A percentile compares a stretch with the other conserved stretches of the same genome.
phyloP scores from a whole-genome alignment of 2,888 invertebrate species.

The Chloroclysta siterata region DNA sequence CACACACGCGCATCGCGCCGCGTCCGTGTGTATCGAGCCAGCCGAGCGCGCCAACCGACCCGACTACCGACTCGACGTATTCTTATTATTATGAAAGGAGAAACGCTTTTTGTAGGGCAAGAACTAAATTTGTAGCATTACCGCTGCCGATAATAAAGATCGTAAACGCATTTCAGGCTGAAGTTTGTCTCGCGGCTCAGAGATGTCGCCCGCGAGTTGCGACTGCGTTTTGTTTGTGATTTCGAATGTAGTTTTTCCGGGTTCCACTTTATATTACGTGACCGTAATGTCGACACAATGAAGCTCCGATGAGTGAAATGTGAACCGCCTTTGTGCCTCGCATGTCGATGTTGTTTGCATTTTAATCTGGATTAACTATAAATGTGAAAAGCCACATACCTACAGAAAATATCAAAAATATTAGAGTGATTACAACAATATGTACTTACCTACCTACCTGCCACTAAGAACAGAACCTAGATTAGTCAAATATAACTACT shows the following conservation, averaged over 20 bases:
- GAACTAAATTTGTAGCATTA: constrained; percentile 84
- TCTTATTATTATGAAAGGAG: constrained; percentile 86
- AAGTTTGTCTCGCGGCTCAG: constrained; percentile 76
- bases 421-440: too few relatives aligned
- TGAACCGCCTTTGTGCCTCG: constrained; percentile 26
- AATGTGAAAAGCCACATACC: not conserved
- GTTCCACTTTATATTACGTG: constrained; percentile 48
- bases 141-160: constrained; percentile 81
- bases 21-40: constrained; percentile 78
- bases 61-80: constrained; percentile 82
- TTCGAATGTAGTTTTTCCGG: constrained; percentile 53
- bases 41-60: constrained; percentile 72
- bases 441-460: too few relatives aligned
- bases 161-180: constrained; percentile 82
- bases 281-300: constrained; percentile 47
- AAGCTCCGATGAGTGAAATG: constrained; percentile 47
- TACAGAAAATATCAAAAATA: too few relatives aligned
- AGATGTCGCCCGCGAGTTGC: constrained; percentile 73
- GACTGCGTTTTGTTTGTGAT: constrained; percentile 38
- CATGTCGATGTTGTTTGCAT: constrained; percentile 16
- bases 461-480: too few relatives aligned
- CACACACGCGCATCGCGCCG: constrained; percentile 58
- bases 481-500: too few relatives aligned
- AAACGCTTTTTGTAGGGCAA: constrained; percentile 86
- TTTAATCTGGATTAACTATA: constrained; percentile 7